Conservation (phyloP, 1,140 invertebrate genomes). For the Mizuhopecten yessoensis region DNA sequence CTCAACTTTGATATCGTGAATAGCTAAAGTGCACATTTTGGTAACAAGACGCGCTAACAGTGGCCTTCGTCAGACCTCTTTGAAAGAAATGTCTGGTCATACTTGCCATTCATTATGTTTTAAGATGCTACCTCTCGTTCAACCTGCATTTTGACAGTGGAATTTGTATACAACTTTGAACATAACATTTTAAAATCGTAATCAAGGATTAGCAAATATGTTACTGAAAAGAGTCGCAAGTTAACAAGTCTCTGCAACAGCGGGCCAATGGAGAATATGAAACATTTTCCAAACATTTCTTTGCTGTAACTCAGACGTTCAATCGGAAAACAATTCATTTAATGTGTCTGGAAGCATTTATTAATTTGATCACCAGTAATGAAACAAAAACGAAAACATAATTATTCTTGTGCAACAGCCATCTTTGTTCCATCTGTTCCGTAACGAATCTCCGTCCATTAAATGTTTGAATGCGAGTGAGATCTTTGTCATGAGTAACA, state of each 20-base stretch:
- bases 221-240: background rate
- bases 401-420: background rate
- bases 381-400: background rate
- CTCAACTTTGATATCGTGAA: background rate
- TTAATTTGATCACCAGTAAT: background rate
- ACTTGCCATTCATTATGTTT: no score
- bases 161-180: no score
- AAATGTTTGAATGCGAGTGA: background rate
- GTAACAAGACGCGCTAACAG: background rate
- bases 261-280: background rate
- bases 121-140: no score
- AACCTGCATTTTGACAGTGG: no score
- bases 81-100: no score
- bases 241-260: background rate
- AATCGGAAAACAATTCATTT: slow-evolving; percentile 5
- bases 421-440: background rate
- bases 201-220: no score
- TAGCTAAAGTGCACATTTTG: background rate
- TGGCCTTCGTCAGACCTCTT: background rate
- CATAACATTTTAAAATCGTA: no score
- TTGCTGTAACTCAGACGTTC: background rate
- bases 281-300: background rate
- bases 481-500: background rate
- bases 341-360: slow-evolving; percentile 9
- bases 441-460: background rate